Base-by-base conservation (phyloP, 2,797 vertebrate species). In the Lepus townsendii region DNA sequence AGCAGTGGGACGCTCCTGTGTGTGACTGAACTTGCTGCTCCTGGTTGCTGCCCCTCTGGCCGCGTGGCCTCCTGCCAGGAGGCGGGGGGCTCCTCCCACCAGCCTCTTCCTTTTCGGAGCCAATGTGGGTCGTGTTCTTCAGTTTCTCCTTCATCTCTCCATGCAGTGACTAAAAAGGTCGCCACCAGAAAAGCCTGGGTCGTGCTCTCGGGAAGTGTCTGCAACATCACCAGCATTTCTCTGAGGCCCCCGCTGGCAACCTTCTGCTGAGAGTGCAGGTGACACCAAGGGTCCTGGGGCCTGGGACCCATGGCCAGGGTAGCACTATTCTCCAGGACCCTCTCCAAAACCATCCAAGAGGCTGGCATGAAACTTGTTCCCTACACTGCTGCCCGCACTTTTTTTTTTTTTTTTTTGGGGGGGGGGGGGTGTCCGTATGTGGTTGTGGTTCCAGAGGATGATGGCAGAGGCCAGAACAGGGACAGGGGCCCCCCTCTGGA, bases 321-420 rank as follows among this genome's bases (percentile, higher is more conserved):
- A 71, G 27, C 3, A 7, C 22, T 27, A 60, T 42, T 38, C 77
- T 65, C 27, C 38, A 14, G 73, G 20, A 27, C 20, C n/a, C 90
- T 89, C 66, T 84, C 71, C 75, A 66, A 68, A 86, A 72, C 60
- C 22, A 90, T 85, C 52, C 22, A n/a, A 66, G 35, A 62, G n/a
- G 14, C 35, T 24, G 11, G 19, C 20, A 57, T 69, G 65, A 75
- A 75, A 8, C 57, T 65, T 4, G 8, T 22, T 4, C 71, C 54
- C 77, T 7, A 2, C 19, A 16, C 14, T 16, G 4, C 52, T 76
- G 7, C 19, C 71, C 0, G 0, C 42, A 78, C 47, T 5, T 2
- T 35, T 35, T 35, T 35, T 4, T 35, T 35, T 35, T 35, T 35
- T 35, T 35, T 35, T 35, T 32, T 32, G 32, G 32, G 20, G 17